A percentile compares a stretch with the other conserved stretches of the same genome.
phyloP scores from a whole-genome alignment of 1,140 invertebrate genomes.

The Alviniconcha marisindica region DNA sequence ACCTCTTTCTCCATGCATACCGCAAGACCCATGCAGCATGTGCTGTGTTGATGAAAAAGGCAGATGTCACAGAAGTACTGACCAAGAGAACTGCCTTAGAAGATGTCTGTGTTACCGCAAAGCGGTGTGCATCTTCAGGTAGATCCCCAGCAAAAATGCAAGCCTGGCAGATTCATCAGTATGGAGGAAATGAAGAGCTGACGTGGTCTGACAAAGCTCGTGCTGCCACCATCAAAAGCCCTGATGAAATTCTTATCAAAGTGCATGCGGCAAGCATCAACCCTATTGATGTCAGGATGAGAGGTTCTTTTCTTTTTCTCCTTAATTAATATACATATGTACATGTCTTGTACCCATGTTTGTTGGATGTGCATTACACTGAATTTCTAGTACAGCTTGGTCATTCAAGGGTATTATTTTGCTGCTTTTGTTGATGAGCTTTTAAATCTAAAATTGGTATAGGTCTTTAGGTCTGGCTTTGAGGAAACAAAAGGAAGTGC shows the following conservation, averaged over 20 bases:
- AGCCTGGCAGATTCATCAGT: conserved; percentile 71
- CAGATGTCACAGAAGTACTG: background rate
- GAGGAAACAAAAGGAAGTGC: too few species aligned
- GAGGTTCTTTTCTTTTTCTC: too few species aligned
- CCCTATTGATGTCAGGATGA: conserved; percentile 93
- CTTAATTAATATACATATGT: too few species aligned
- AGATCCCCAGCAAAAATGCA: conserved; percentile 55
- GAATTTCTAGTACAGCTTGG: too few species aligned
- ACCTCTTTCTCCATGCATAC: background rate
- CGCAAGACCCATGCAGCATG: background rate
- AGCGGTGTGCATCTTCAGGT: background rate
- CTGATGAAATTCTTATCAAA: conserved; percentile 87
- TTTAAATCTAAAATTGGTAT: too few species aligned
- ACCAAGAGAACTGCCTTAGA: background rate
- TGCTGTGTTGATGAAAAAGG: background rate
- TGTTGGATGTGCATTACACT: too few species aligned
- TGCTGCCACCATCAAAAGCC: conserved; percentile 82
- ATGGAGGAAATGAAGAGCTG: conserved; percentile 68
- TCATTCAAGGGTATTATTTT: too few species aligned
- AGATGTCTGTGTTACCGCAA: background rate
- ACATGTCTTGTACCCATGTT: too few species aligned
- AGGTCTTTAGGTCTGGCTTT: too few species aligned
- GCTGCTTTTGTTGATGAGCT: too few species aligned
- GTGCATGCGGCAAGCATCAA: conserved; percentile 92
- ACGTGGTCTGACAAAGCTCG: conserved; percentile 52